phyloP scores from a whole-genome alignment of 2,113 vertebrate genomes.

The Syrmaticus mikado region DNA sequence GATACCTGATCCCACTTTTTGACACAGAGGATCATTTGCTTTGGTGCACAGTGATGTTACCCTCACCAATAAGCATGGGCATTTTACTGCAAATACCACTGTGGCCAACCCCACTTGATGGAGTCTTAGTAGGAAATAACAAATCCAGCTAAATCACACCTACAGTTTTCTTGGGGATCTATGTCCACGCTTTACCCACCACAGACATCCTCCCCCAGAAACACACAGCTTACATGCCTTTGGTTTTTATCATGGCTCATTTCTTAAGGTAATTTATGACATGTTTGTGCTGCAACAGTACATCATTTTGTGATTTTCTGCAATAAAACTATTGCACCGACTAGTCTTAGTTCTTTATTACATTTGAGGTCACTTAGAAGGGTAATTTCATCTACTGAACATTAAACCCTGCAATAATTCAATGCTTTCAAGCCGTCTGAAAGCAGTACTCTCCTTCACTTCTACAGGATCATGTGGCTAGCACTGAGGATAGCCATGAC shows the following conservation, averaged over 20 bases:
- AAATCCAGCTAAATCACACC: constrained; percentile 17
- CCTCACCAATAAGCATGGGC: rapidly evolving
- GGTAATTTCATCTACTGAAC: constrained; percentile 63
- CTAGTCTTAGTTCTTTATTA: constrained; percentile 64
- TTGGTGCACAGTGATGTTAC: neutral
- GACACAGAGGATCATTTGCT: neutral
- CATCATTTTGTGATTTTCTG: constrained; percentile 64
- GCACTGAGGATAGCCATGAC: rapidly evolving
- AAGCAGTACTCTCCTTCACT: neutral
- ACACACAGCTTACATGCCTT: constrained; percentile 33
- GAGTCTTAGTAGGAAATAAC: neutral
- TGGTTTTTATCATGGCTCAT: constrained; percentile 35
- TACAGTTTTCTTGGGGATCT: constrained; percentile 3
- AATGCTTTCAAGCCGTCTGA: constrained; percentile 13
- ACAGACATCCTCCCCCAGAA: neutral
- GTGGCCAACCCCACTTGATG: neutral
- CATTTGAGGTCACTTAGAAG: constrained; percentile 67
- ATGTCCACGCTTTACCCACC: neutral
- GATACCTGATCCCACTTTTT: neutral
- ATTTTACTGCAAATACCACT: neutral
- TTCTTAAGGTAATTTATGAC: constrained; percentile 55
- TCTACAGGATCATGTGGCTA: neutral
- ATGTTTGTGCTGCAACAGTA: constrained; percentile 55
- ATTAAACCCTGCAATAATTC: constrained; percentile 62
- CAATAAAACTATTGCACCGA: constrained; percentile 60